These are phyloP conservation scores for Idaea biselata DNA, from an alignment of 2,888 invertebrate genomes.

Conservation along the genomic window DNA sequence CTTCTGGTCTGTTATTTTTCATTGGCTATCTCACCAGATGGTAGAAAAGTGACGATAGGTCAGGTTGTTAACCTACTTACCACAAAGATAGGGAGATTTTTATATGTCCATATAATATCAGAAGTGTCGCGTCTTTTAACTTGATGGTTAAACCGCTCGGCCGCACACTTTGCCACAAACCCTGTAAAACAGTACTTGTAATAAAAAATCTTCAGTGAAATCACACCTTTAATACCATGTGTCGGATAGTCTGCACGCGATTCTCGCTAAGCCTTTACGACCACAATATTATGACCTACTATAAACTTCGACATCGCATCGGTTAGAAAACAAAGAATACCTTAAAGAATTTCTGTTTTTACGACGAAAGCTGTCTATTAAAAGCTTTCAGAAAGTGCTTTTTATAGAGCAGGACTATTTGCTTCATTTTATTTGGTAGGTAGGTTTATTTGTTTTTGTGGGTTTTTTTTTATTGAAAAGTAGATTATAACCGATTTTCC, in stretches of 20 bases:
- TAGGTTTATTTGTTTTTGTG: neutral
- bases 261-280: constrained; percentile 26
- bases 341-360: constrained; percentile 56
- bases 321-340: constrained; percentile 47
- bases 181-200: neutral
- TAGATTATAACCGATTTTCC: neutral
- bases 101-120: neutral
- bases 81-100: neutral
- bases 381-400: constrained; percentile 35
- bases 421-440: constrained; percentile 2
- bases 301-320: constrained; percentile 34
- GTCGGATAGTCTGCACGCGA: constrained; percentile 22
- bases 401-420: constrained; percentile 33
- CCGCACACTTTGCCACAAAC: neutral
- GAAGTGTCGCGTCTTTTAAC: neutral
- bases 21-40: too few species aligned
- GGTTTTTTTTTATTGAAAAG: neutral
- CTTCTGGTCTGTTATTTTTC: too few species aligned
- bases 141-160: neutral
- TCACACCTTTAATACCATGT: constrained; percentile 30
- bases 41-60: too few species aligned
- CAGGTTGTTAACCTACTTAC: too few species aligned
- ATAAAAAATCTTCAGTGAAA: constrained; percentile 1
- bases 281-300: constrained; percentile 28
- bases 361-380: constrained; percentile 54